phyloP scores from a whole-genome alignment of 2,888 invertebrate species.

The Pyrrhia umbra region DNA sequence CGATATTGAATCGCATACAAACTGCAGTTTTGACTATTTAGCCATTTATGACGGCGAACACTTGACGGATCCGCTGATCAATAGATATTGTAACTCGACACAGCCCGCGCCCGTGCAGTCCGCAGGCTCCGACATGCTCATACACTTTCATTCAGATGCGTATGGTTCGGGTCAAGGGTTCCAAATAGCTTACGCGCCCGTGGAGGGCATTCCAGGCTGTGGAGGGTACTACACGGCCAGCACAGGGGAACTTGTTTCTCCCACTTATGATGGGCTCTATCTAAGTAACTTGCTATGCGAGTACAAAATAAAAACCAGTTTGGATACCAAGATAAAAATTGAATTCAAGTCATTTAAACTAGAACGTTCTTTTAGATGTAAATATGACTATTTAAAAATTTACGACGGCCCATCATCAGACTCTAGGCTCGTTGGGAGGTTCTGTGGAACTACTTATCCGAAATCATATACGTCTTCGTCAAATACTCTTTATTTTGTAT shows the following conservation, averaged over 20 bases:
- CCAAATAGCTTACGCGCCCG: constrained; percentile 93
- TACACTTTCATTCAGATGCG: constrained; percentile 96
- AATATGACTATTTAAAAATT: constrained; percentile 91
- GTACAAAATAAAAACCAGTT: constrained; percentile 93
- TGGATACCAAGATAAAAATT: constrained; percentile 91
- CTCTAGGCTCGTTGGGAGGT: constrained; percentile 92
- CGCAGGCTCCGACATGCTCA: constrained; percentile 90
- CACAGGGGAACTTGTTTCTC: constrained; percentile 92
- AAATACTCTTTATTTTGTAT: constrained; percentile 90
- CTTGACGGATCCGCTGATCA: constrained; percentile 87
- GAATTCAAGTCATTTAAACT: constrained; percentile 92
- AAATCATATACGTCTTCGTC: constrained; percentile 90
- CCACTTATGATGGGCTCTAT: constrained; percentile 90
- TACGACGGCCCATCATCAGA: constrained; percentile 92
- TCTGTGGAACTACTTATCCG: constrained; percentile 93
- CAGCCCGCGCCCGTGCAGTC: constrained; percentile 93
- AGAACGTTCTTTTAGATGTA: constrained; percentile 90
- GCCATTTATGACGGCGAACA: constrained; percentile 91
- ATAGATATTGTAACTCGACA: constrained; percentile 93
- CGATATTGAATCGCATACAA: constrained; percentile 93
- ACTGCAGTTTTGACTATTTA: constrained; percentile 94
- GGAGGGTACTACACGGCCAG: constrained; percentile 93
- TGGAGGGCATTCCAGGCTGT: constrained; percentile 95
- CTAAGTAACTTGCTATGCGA: constrained; percentile 92
- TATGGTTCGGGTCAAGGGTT: constrained; percentile 94